Percentiles rank a stretch among this genome's conserved stretches.
These are phyloP conservation scores for Gopherus flavomarginatus DNA, from an alignment of 2,113 vertebrate species.

Conservation along the genomic window DNA sequence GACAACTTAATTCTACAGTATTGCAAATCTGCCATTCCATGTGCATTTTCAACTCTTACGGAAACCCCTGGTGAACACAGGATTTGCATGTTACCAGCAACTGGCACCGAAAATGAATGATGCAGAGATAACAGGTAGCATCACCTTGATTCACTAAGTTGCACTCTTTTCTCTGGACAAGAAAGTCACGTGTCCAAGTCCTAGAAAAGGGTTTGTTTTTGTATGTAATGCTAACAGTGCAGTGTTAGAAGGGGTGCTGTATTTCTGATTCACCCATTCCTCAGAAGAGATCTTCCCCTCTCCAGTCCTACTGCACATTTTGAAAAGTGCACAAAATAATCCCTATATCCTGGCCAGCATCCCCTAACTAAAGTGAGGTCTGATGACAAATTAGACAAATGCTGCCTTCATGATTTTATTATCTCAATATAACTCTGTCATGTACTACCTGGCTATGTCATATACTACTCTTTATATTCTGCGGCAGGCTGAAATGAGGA, in stretches of 20 bases:
- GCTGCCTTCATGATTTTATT: background rate
- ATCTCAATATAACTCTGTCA: background rate
- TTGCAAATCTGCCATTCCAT: background rate
- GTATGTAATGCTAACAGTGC: background rate
- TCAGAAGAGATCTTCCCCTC: background rate
- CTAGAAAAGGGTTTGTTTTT: background rate
- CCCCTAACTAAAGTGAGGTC: conserved; percentile 5
- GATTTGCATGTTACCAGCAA: background rate
- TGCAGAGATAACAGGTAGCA: background rate
- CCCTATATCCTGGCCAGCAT: background rate
- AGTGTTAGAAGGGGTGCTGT: background rate
- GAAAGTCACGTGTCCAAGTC: background rate
- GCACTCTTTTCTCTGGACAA: background rate
- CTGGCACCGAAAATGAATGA: background rate
- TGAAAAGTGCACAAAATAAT: background rate
- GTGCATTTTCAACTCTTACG: background rate
- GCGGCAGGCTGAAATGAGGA: background rate
- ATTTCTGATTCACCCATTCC: background rate
- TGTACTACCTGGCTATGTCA: background rate
- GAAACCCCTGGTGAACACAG: background rate
- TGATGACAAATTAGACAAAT: background rate
- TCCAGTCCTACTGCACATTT: background rate
- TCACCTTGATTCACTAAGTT: background rate
- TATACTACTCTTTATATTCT: conserved; percentile 1
- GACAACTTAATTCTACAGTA: background rate